Evolutionary conservation across 1,140 invertebrate species (phyloP), one percentile per base, ranked within the genome.

Genomic region (Conus ventricosus): DNA sequence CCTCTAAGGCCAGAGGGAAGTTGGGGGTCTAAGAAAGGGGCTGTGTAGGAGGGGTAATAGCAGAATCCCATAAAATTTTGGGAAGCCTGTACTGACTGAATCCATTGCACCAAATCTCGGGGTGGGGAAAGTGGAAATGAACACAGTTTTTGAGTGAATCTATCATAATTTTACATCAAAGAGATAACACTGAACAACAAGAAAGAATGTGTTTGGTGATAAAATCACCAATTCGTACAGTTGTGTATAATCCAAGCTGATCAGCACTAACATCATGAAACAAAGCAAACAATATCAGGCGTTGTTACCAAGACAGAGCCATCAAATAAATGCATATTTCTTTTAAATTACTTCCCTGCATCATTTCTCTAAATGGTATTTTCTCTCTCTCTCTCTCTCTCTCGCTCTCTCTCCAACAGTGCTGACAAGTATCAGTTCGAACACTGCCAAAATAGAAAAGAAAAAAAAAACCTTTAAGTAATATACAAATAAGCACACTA

Each of bases 81-180:
- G 39, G 39, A 39, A 39, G 39, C 39, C 39, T 1, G 15, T 15
- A 60, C 57, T 15, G 8, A 11, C 57, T 60, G 20, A 71, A n/a
- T 71, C 67, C 11, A 71, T 71, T 71, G 67, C 67, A 71, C 67
- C 67, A 71, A 71, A 71, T 71, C 23, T n/a, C 4, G 60, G 60
- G 60, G 60, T 63, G 60, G 60, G 60, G 60, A 63, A n/a, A 13
- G 1, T 20, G 7, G 20, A 71, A 71, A 20, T 71, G 67, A 71
- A 71, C 67, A 71, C 67, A 60, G 57, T 71, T 71, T 63, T 20
- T 71, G 67, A 71, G 67, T 71, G 67, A 20, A 71, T 71, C 67
- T 71, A 20, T 23, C 11, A 71, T n/a, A 71, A 71, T 71, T 20
- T 23, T 20, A 71, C 67, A 71, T 6, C 17, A 23, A 71, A 20